Percentiles rank a stretch among this genome's conserved stretches.
Conservation (phyloP, 2,888 invertebrate genomes). For the Odontocolon sp. region DNA sequence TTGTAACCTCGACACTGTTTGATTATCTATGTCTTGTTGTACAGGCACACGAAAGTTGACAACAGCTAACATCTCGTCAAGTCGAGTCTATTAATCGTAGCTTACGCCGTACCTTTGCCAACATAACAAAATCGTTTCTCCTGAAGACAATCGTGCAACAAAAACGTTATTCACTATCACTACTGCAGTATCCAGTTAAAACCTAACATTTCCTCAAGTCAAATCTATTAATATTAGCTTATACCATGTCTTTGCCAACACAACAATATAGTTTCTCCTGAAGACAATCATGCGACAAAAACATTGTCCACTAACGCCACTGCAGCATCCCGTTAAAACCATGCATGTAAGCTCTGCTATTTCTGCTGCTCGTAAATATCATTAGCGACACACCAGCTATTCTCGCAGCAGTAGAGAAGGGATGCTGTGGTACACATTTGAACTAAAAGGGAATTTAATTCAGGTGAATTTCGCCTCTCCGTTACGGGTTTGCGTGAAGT, state of each 20-base stretch:
- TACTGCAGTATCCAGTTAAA: background rate
- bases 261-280: constrained; percentile 2
- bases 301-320: background rate
- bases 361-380: constrained; percentile 66
- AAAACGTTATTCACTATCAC: background rate
- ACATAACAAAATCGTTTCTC: constrained; percentile 12
- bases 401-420: background rate
- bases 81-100: too few relatives aligned
- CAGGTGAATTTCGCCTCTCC: constrained; percentile 66
- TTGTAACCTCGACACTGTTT: too few relatives aligned
- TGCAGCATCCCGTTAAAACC: background rate
- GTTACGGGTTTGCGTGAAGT: constrained; percentile 27
- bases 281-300: constrained; percentile 16
- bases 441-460: constrained; percentile 75
- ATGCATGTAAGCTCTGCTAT: constrained; percentile 11
- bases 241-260: too few relatives aligned
- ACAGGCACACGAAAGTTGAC: too few relatives aligned
- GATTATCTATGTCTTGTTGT: too few relatives aligned
- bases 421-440: constrained; percentile 29
- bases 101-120: too few relatives aligned
- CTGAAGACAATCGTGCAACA: constrained; percentile 13
- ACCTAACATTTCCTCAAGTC: too few relatives aligned
- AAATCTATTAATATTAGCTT: too few relatives aligned
- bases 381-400: constrained; percentile 59
- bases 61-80: too few relatives aligned